Conservation (phyloP, 2,888 invertebrate species). For the Drosophila testacea region DNA sequence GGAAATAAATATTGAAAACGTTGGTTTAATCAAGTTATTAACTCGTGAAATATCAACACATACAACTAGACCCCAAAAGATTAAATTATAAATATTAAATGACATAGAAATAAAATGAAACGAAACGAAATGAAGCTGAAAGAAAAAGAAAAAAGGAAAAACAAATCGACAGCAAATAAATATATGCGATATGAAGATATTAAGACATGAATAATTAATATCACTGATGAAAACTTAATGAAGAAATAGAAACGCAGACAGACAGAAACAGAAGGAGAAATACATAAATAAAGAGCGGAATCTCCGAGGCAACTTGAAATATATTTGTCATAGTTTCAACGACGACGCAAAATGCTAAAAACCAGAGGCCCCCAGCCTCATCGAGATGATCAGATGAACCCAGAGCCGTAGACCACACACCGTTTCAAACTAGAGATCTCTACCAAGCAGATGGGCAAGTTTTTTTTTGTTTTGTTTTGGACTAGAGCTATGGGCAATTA, state of each 20-base stretch:
- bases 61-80: conserved; percentile 47
- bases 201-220: conserved; percentile 82
- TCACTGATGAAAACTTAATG: conserved; percentile 82
- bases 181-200: conserved; percentile 76
- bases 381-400: conserved; percentile 6
- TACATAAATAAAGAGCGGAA: conserved; percentile 57
- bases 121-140: conserved; percentile 37
- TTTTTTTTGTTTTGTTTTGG: conserved; percentile 47
- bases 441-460: conserved; percentile 59
- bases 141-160: conserved; percentile 29
- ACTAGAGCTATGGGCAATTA: conserved; percentile 66
- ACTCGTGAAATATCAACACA: conserved; percentile 81
- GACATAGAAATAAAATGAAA: conserved; percentile 68
- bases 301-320: conserved; percentile 70
- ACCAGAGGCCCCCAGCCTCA: conserved; percentile 58
- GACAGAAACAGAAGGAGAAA: conserved; percentile 7
- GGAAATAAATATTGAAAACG: conserved; percentile 47
- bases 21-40: conserved; percentile 79
- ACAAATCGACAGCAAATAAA: conserved; percentile 58
- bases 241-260: conserved; percentile 73
- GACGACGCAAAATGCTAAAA: conserved; percentile 66
- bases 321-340: conserved; percentile 82
- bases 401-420: conserved; percentile 61
- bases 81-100: conserved; percentile 79
- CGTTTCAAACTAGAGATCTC: not conserved